Evolutionary conservation across 2,888 invertebrate genomes (phyloP), one percentile per base, ranked within the genome.

Genomic region (Mellilla xanthometata): DNA sequence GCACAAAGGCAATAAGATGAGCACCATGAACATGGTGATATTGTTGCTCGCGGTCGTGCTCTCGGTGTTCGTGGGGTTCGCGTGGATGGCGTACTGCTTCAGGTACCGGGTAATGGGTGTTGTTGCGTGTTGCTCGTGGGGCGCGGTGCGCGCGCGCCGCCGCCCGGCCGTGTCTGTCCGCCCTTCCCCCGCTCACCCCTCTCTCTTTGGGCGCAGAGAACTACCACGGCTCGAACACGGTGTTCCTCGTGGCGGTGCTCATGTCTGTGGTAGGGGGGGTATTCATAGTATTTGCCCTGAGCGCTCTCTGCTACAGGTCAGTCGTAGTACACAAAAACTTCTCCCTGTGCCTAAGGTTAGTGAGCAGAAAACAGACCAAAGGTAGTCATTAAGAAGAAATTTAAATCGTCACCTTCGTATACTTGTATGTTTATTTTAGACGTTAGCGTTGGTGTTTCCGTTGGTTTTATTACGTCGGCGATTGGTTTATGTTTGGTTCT

Each of bases 251-350:
- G 92, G 96, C 95, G 93, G 96, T 96, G 92, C 96, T 97, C 93
- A 97, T 97, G 95, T 97, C 97, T 93, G 97, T 97, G 94, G 97
- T 97, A 94, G 97, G 97, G 94, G 97, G 97, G 94, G 97, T 97
- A 93, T 97, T 97, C 95, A 94, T 97, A 93, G 94, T 97, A 93
- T 97, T 97, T 95, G 97, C 97, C 93, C 95, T 97, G 93, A 95
- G 97, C 95, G 97, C 97, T 93, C 95, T 97, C 93, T 97, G 97
- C 96, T 97, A 97, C 96, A 96, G 97, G 96, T 97, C 96, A 96
- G 96, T 96, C 94, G 96, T 96, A 95, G 96, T 97, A 94, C 96
- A 97, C 96, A 96, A 96, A 96, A 96, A 96, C 95, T 95, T 96
- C 96, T 96, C 95, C 95, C 95, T 96, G 94, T 96, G 96, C 95